phyloP scores from a whole-genome alignment of 2,888 invertebrate genomes.

The Palloptera scutellata region DNA sequence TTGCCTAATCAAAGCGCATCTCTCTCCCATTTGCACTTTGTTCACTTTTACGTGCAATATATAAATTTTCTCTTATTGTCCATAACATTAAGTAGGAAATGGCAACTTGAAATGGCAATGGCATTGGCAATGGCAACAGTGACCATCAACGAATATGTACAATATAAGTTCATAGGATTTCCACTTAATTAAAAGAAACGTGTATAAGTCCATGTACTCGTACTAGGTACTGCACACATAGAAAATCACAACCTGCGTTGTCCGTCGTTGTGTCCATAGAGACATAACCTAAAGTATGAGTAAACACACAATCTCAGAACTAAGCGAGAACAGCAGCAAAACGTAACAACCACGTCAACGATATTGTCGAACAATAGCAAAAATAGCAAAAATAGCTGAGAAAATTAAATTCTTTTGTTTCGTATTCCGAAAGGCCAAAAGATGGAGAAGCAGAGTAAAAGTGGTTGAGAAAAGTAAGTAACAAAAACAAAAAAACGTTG shows the following conservation, averaged over 20 bases:
- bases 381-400: slow-evolving; percentile 14
- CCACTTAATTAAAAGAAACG: slow-evolving; percentile 23
- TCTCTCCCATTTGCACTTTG: no score
- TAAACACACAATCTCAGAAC: no score
- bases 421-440: neutral
- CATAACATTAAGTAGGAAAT: neutral
- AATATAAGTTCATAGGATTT: neutral
- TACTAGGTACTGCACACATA: no score
- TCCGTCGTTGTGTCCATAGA: neutral
- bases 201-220: neutral
- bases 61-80: neutral
- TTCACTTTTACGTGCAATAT: no score
- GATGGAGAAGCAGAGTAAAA: neutral
- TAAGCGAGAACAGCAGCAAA: slow-evolving; percentile 1
- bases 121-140: slow-evolving; percentile 12
- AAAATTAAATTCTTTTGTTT: slow-evolving; percentile 30
- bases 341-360: neutral
- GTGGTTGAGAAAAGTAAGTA: neutral
- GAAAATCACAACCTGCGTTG: slow-evolving; percentile 11
- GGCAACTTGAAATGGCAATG: slow-evolving; percentile 4
- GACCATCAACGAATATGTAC: slow-evolving; percentile 15
- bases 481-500: neutral
- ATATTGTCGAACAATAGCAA: neutral
- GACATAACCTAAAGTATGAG: neutral
- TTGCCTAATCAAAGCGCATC: no score